These are phyloP conservation scores for Smithornis capensis DNA, from an alignment of 2,113 vertebrate species.

Conservation along the genomic window DNA sequence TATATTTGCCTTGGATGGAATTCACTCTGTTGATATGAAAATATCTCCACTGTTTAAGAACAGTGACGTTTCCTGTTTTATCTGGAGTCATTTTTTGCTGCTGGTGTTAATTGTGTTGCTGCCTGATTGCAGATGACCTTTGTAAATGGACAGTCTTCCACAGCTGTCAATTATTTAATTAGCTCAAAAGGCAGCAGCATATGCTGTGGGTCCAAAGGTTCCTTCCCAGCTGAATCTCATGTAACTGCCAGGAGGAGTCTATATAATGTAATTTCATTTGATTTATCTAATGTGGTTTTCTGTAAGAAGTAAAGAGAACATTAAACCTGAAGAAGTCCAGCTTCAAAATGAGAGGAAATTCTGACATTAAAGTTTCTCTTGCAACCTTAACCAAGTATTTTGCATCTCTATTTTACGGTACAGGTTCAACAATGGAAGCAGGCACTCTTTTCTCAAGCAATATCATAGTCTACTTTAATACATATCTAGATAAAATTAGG, in stretches of 20 bases:
- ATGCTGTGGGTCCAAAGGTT: neutral
- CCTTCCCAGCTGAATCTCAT: neutral
- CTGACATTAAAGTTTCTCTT: neutral
- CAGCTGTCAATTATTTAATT: slow-evolving; percentile 31
- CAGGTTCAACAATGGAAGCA: neutral
- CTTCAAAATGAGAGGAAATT: neutral
- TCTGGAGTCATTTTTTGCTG: neutral
- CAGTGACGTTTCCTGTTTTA: neutral
- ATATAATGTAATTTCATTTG: neutral
- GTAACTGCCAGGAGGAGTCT: neutral
- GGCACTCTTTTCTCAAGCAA: neutral
- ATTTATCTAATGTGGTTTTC: neutral
- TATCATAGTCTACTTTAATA: neutral
- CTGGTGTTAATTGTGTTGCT: neutral
- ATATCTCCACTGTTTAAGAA: neutral
- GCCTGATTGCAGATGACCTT: neutral
- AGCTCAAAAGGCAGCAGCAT: neutral
- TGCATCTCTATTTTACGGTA: neutral
- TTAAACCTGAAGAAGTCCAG: neutral
- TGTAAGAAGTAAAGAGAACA: neutral
- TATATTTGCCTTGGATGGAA: neutral
- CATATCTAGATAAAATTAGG: neutral
- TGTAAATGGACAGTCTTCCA: neutral
- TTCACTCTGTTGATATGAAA: neutral
- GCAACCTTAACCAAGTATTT: neutral